A percentile compares a stretch with the other conserved stretches of the same genome.
Conservation (phyloP, 2,797 vertebrate species). For the Benthosema pterotum region DNA sequence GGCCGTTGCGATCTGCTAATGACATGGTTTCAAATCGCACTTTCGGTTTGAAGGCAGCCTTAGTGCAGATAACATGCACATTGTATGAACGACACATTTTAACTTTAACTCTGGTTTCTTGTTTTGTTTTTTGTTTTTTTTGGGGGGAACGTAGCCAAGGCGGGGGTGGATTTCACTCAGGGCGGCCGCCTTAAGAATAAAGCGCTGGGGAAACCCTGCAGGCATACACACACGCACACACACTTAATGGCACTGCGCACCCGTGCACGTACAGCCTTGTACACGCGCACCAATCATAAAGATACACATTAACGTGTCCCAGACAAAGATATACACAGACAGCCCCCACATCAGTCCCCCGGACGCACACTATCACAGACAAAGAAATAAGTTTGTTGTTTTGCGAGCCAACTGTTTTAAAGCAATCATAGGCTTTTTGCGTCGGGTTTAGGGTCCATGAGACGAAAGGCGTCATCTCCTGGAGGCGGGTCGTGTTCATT, state of each 20-base stretch:
- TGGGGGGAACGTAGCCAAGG: too few relatives aligned
- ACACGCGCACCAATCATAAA: conserved; percentile 21
- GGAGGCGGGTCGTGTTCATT: conserved; percentile 74
- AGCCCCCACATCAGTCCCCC: conserved; percentile 11
- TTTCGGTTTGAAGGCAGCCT: too few relatives aligned
- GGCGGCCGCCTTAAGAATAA: too few relatives aligned
- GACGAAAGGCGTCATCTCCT: conserved; percentile 80
- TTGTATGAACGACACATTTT: too few relatives aligned
- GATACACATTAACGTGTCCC: conserved; percentile 8
- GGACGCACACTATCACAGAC: conserved; percentile 56
- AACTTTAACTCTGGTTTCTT: too few relatives aligned
- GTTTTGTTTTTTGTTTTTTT: too few relatives aligned
- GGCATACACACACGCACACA: conserved; percentile 26
- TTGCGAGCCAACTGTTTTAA: conserved; percentile 78
- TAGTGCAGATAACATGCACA: too few relatives aligned
- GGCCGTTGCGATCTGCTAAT: too few relatives aligned
- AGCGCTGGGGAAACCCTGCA: too few relatives aligned
- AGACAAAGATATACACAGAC: conserved; percentile 5
- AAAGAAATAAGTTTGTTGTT: conserved; percentile 81
- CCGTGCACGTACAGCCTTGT: too few relatives aligned
- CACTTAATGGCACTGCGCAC: conserved; percentile 1
- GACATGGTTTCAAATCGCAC: too few relatives aligned
- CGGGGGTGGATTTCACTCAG: too few relatives aligned
- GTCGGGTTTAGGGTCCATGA: conserved; percentile 70
- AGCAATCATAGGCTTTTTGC: conserved; percentile 75